A percentile compares a stretch with the other conserved stretches of the same genome.
These are phyloP conservation scores for Exaiptasia diaphana DNA, from an alignment of 64 coral and sea anemone genomes.

Conservation along the genomic window DNA sequence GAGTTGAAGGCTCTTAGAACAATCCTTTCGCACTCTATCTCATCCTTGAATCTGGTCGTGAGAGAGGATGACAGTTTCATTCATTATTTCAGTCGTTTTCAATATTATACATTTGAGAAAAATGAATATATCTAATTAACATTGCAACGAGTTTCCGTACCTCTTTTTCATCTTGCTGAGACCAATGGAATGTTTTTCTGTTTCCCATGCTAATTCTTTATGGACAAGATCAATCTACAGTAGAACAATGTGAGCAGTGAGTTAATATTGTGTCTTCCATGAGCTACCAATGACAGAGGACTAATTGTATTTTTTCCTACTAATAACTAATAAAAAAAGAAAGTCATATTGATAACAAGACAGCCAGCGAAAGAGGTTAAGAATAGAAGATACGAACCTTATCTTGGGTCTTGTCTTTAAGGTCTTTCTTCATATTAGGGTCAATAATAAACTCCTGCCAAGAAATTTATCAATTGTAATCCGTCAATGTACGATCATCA, in stretches of 20 bases:
- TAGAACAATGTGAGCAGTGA: too few relatives aligned
- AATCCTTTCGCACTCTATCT: slow-evolving; percentile 87
- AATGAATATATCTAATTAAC: neutral
- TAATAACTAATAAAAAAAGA: too few relatives aligned
- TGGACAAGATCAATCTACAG: slow-evolving; percentile 85
- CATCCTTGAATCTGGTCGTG: slow-evolving; percentile 74
- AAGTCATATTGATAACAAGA: too few relatives aligned
- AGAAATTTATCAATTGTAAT: neutral
- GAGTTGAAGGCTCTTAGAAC: slow-evolving; percentile 71
- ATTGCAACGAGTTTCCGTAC: slow-evolving; percentile 3
- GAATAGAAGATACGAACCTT: slow-evolving; percentile 62
- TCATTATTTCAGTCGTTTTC: too few relatives aligned
- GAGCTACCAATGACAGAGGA: too few relatives aligned
- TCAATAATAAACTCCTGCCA: slow-evolving; percentile 93
- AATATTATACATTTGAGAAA: neutral
- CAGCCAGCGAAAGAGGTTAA: too few relatives aligned
- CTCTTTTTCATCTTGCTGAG: slow-evolving; percentile 82
- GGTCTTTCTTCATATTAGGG: slow-evolving; percentile 80
- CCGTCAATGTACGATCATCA: neutral
- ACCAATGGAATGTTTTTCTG: slow-evolving; percentile 89
- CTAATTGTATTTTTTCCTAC: too few relatives aligned
- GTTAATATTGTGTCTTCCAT: too few relatives aligned
- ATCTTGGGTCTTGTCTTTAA: slow-evolving; percentile 65
- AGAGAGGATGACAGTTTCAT: too few relatives aligned
- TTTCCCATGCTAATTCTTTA: slow-evolving; percentile 89